Evolutionary conservation across 2,888 invertebrate genomes (phyloP), one percentile per base, ranked within the genome.

Genomic region (Synanthedon myopaeformis): DNA sequence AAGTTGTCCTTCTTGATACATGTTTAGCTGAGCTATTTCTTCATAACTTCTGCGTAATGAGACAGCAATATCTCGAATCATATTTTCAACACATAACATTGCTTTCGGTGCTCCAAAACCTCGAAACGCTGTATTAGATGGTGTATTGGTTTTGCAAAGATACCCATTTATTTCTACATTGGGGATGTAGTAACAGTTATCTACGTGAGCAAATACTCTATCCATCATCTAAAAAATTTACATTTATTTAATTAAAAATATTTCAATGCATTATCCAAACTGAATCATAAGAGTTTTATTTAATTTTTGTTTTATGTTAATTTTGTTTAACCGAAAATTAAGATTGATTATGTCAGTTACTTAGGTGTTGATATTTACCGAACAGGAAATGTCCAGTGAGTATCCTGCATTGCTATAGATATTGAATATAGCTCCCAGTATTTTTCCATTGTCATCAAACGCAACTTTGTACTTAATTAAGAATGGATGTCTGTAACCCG

Each of bases 51-150:
- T 90, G 0, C 89, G 85, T 41, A 96, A 82, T 56, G 87, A 88
- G 35, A 88, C 87, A 0, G 97, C 95, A 42, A 97, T 88, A 59
- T 94, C 91, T 58, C 94, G 88, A 50, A 96, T 91, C 66, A 95
- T 91, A 57, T 87, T 90, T 79, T 97, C 97, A 0, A 91, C 92
- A 8, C 92, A 90, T 64, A 94, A 91, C 96, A 96, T 96, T 4
- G 93, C 95, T 74, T 97, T 95, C 0, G 97, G 97, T 0, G 92
- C 95, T 2, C 97, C 97, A 68, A 96, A 97, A 2, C 96, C 96
- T 67, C 98, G 89, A 69, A 97, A 98, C 0, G 98, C 97, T 0
- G 97, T 98, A 72, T 96, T 96, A 0, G 96, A 95, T 0, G 96
- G 92, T 59, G 95, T 77, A 83, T 98, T 97, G 0, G 98, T 98